Evolutionary conservation across 2,888 invertebrate genomes (phyloP).

Genomic region (Leptopilina drosophilae): DNA sequence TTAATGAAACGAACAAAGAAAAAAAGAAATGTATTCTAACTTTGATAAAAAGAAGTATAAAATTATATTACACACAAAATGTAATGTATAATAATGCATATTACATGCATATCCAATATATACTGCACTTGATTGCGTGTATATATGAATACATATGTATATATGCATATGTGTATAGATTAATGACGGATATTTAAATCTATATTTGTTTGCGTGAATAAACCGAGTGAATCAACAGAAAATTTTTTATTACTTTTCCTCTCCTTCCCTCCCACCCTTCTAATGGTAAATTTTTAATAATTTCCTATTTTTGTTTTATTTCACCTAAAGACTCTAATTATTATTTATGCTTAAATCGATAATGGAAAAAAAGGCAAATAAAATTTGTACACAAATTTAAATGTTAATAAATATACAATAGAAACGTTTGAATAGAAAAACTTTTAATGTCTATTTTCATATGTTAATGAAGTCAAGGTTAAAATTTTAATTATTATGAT

Average conservation of each 20-base stretch:
- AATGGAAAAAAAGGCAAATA: no score
- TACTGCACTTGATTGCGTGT: conserved; percentile 40
- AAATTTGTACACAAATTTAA: no score
- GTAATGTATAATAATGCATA: conserved; percentile 48
- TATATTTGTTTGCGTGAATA: conserved; percentile 72
- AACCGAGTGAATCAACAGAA: conserved; percentile 65
- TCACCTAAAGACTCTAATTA: conserved; percentile 15
- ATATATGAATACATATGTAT: conserved; percentile 49
- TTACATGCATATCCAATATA: conserved; percentile 52
- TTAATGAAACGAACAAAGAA: conserved; percentile 53
- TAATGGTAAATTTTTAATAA: neutral
- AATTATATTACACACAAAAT: conserved; percentile 61
- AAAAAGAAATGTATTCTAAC: conserved; percentile 57
- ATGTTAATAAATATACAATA: no score
- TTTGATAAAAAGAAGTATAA: conserved; percentile 60
- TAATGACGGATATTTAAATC: conserved; percentile 66
- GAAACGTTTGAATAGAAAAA: no score
- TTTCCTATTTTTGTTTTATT: neutral
- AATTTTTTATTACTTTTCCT: neutral
- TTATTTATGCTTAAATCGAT: no score
- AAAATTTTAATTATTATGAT: neutral
- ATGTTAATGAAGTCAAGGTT: neutral
- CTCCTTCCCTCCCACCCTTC: neutral
- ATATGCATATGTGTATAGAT: conserved; percentile 48
- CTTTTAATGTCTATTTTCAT: neutral